Percentiles rank a stretch among this genome's conserved stretches.
phyloP scores from a whole-genome alignment of 2,113 vertebrate genomes.

The Narcine bancroftii region DNA sequence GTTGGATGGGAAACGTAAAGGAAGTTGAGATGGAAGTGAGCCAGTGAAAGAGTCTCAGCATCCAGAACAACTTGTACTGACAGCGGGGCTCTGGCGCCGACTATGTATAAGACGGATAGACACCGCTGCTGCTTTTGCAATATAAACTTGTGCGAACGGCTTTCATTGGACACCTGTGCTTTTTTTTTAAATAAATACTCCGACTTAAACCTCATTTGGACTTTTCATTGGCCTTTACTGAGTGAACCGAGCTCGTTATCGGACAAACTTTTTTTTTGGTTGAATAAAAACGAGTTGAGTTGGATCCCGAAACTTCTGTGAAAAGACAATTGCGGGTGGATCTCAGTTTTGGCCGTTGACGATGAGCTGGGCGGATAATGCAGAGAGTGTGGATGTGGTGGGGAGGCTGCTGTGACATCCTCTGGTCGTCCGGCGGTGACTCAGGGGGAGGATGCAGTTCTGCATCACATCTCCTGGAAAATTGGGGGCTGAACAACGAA shows the following conservation, averaged over 20 bases:
- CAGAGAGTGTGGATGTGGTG: not conserved
- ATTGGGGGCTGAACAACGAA: not conserved
- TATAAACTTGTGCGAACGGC: not conserved
- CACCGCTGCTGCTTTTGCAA: not conserved
- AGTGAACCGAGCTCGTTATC: not conserved
- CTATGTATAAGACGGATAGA: constrained; percentile 53
- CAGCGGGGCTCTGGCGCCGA: constrained; percentile 74
- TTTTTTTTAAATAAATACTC: not conserved
- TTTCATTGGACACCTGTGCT: not conserved
- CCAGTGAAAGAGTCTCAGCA: constrained; percentile 48
- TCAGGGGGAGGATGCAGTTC: not conserved
- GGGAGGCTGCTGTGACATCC: not conserved
- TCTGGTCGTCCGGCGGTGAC: not conserved
- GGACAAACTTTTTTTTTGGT: not conserved
- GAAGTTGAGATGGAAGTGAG: constrained; percentile 63
- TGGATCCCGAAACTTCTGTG: not conserved
- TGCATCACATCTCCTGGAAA: not conserved
- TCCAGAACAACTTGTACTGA: constrained; percentile 38
- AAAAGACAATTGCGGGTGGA: not conserved
- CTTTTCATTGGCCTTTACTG: not conserved
- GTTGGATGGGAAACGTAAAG: constrained; percentile 44
- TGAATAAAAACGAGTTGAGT: not conserved
- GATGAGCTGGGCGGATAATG: not conserved
- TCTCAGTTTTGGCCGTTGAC: not conserved
- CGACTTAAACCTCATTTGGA: not conserved